Evolutionary conservation across 1,140 invertebrate species (phyloP).

Genomic region (Drosophila ercepeae): DNA sequence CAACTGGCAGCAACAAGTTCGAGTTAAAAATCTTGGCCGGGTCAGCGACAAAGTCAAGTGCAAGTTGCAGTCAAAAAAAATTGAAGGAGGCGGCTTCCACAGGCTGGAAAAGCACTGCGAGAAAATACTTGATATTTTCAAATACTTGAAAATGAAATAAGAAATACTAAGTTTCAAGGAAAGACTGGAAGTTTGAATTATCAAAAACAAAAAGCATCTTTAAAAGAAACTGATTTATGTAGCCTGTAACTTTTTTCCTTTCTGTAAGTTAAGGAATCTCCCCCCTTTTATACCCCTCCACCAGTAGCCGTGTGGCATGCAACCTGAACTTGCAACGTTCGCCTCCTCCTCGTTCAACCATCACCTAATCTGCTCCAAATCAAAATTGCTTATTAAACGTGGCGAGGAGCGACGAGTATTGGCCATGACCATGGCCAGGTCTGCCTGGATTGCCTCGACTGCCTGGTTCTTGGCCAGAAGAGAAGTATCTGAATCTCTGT

Average conservation of each 20-base stretch:
- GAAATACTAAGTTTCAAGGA: too few relatives aligned
- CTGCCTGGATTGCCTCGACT: too few relatives aligned
- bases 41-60: slow-evolving; percentile 80
- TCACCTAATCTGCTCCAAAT: slow-evolving; percentile 81
- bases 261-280: neutral
- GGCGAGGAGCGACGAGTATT: slow-evolving; percentile 27
- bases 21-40: slow-evolving; percentile 76
- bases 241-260: neutral
- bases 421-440: slow-evolving; percentile 19
- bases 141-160: too few relatives aligned
- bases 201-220: too few relatives aligned
- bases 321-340: slow-evolving; percentile 45
- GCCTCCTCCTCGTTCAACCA: slow-evolving; percentile 55
- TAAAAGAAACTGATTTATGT: too few relatives aligned
- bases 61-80: slow-evolving; percentile 40
- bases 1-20: slow-evolving; percentile 34
- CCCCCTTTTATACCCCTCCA: neutral
- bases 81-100: slow-evolving; percentile 8
- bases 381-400: slow-evolving; percentile 82
- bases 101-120: neutral
- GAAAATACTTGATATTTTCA: neutral
- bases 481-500: neutral
- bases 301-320: slow-evolving; percentile 71
- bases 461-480: too few relatives aligned
- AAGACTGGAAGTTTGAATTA: too few relatives aligned